Percentiles rank a stretch among this genome's conserved stretches.
Conservation (phyloP, 2,888 invertebrate species). For the Autographa pulchrina region DNA sequence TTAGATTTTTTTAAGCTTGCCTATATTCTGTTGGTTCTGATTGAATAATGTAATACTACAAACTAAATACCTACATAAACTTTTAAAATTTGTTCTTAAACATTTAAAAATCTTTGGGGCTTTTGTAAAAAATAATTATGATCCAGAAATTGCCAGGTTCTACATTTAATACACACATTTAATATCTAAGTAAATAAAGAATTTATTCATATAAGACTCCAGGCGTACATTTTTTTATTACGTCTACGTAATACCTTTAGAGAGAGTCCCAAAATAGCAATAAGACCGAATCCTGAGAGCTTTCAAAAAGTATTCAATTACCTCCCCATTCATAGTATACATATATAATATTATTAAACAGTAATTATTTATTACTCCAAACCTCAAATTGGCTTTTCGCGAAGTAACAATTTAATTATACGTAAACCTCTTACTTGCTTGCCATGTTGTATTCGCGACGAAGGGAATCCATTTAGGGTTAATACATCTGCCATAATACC, state of each 20-base stretch:
- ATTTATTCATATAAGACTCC: background rate
- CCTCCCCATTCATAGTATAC: background rate
- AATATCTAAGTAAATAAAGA: no score
- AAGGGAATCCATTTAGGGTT: constrained; percentile 53
- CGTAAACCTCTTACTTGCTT: constrained; percentile 33
- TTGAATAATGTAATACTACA: no score
- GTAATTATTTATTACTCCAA: constrained; percentile 32
- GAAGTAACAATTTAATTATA: constrained; percentile 53
- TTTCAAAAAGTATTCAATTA: constrained; percentile 2
- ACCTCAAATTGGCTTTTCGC: constrained; percentile 51
- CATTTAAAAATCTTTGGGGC: no score
- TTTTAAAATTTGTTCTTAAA: no score
- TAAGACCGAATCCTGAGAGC: background rate
- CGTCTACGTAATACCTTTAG: background rate
- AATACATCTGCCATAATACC: constrained; percentile 56
- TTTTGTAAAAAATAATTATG: no score
- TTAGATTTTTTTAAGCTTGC: background rate
- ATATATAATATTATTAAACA: constrained; percentile 3
- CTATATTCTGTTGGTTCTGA: no score
- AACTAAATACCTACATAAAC: no score
- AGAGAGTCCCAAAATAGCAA: background rate
- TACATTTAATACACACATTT: no score
- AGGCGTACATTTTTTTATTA: background rate
- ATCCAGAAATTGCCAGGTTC: no score
- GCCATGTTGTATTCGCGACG: constrained; percentile 39